phyloP scores from a whole-genome alignment of 2,797 vertebrate genomes.

The Salmo trutta region DNA sequence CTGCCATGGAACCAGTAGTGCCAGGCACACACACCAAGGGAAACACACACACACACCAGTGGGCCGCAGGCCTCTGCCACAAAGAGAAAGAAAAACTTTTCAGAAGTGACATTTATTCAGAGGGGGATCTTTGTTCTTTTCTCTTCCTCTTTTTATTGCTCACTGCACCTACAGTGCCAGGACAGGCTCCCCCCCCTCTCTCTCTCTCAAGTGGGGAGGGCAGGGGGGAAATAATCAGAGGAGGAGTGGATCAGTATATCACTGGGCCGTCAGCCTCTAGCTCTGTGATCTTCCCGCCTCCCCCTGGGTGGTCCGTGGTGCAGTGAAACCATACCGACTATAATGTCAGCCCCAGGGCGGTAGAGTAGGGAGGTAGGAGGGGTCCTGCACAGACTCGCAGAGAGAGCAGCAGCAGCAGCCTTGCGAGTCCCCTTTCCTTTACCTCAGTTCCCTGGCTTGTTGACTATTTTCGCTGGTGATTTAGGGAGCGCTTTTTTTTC shows the following conservation, averaged over 20 bases:
- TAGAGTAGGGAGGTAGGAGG: background rate
- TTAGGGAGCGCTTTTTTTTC: constrained; percentile 45
- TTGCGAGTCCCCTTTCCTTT: constrained; percentile 43
- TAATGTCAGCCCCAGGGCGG: constrained; percentile 74
- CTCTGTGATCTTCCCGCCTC: constrained; percentile 79
- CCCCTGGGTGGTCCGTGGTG: constrained; percentile 79
- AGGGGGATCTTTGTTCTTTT: constrained; percentile 57
- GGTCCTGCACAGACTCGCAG: constrained; percentile 60
- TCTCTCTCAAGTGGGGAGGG: constrained; percentile 2
- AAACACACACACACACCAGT: background rate
- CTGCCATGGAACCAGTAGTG: background rate
- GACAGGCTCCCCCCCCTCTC: too few species aligned
- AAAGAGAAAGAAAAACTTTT: constrained; percentile 23
- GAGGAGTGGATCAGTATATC: constrained; percentile 74
- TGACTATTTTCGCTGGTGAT: constrained; percentile 46
- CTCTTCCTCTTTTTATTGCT: constrained; percentile 60
- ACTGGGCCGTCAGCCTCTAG: constrained; percentile 72
- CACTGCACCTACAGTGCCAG: constrained; percentile 45
- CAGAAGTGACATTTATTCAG: constrained; percentile 66
- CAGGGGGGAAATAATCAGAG: constrained; percentile 58
- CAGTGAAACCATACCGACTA: constrained; percentile 54
- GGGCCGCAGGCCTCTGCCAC: constrained; percentile 64
- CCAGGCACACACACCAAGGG: background rate
- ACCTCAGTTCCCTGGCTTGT: constrained; percentile 36
- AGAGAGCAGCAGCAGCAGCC: constrained; percentile 12